Evolutionary conservation across 2,888 invertebrate species (phyloP), one percentile per base, ranked within the genome.

Genomic region (Epistrophella euchroma): DNA sequence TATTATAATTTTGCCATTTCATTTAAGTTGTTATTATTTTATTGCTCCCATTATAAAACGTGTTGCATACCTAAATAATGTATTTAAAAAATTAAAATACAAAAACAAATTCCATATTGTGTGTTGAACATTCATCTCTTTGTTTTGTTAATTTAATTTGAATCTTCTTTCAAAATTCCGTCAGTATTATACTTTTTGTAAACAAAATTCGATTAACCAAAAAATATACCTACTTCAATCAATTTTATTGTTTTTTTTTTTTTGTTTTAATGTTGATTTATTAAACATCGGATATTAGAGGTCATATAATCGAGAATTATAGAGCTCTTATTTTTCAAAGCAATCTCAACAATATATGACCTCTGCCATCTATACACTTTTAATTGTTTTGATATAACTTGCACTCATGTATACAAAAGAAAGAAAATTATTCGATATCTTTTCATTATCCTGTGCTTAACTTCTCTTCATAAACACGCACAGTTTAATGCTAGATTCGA

Each of bases 1-100:
- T 88, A 88, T 88, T 25, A 40, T 60, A 81, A 35, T 50, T 88
- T 88, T 88, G 89, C 89, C 89, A 89, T 90, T 88, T 90, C 89
- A 88, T 88, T 88, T 87, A 82, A 90, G 87, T 90, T 90, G 75
- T 88, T 89, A 87, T 83, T 5, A 2, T 89, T 88, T 88, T 58
- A 88, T 88, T 89, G 77, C 81, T 75, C 45, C 62, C 84, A 84
- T 80, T 86, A 32, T 28, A 75, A 56, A 73, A 82, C 81, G 86
- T 88, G 83, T 77, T 89, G 77, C 78, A 89, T 90, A 76, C 25
- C 6, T 15, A 22, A 4, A 4, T 6, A 4, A 4, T 6, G 13
- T 6, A 22, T 15, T 3, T 1, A 50, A 4, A 37, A 47, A 32
- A n/a, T 68, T 7, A 32, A 88, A 89, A 76, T 2, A 19, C 15